These are phyloP conservation scores for Seladonia tumulorum DNA, from an alignment of 2,888 invertebrate genomes.

Conservation along the genomic window DNA sequence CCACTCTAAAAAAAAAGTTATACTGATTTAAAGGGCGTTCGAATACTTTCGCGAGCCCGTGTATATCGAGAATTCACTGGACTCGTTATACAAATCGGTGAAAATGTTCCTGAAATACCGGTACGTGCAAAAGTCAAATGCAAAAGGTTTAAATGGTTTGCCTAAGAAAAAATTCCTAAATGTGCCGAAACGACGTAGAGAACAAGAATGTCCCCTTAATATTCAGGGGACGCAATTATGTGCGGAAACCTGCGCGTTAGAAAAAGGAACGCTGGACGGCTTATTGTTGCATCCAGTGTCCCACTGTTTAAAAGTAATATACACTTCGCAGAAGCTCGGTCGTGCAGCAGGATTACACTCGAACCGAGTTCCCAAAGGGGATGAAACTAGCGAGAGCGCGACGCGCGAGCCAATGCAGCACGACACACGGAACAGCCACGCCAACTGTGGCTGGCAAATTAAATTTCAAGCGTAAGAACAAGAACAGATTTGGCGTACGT, in stretches of 20 bases:
- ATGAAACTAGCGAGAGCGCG: not conserved
- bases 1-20: too few species aligned
- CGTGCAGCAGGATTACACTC: not conserved
- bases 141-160: too few species aligned
- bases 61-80: too few species aligned
- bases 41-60: too few species aligned
- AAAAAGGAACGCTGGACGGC: not conserved
- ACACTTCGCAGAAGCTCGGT: not conserved
- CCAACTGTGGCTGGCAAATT: slow-evolving; percentile 2
- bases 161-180: not conserved
- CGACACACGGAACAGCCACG: not conserved
- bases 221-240: not conserved
- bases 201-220: not conserved
- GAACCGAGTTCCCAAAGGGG: not conserved
- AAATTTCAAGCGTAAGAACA: not conserved
- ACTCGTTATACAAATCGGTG: too few species aligned
- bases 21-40: too few species aligned
- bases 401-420: not conserved
- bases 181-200: not conserved
- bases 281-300: not conserved
- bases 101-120: not conserved
- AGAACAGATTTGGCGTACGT: not conserved
- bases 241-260: not conserved
- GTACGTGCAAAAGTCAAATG: not conserved
- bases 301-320: not conserved